Conservation (phyloP, 1,140 invertebrate species). For the Eciton burchellii region DNA sequence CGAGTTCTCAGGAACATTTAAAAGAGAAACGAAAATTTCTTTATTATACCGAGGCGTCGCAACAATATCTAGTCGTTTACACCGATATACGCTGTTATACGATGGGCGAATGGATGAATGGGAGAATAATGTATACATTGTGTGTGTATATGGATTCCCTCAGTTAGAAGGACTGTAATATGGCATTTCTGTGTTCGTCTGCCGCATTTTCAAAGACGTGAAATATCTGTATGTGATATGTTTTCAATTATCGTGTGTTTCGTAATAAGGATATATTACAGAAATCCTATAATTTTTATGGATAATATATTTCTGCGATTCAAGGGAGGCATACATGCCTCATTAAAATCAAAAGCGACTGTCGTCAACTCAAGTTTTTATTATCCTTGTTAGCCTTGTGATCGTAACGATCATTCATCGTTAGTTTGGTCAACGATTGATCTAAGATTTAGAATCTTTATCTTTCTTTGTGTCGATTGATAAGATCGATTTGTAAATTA, state of each 20-base stretch:
- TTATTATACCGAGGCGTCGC: slow-evolving; percentile 58
- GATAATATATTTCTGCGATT: slow-evolving; percentile 63
- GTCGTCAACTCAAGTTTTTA: slow-evolving; percentile 12
- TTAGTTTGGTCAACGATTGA: slow-evolving; percentile 1
- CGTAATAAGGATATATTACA: slow-evolving; percentile 52
- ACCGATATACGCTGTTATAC: slow-evolving; percentile 58
- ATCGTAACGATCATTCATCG: slow-evolving; percentile 2
- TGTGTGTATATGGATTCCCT: no score
- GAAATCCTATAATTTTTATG: slow-evolving; percentile 60
- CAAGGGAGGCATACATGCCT: slow-evolving; percentile 3
- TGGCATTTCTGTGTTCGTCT: slow-evolving; percentile 41
- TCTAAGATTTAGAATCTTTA: slow-evolving; percentile 5
- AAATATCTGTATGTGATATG: slow-evolving; percentile 63
- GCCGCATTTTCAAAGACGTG: slow-evolving; percentile 2
- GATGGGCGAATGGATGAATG: slow-evolving; percentile 6
- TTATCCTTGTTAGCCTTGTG: slow-evolving; percentile 19
- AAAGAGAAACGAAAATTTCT: slow-evolving; percentile 56
- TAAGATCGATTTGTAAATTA: slow-evolving; percentile 57
- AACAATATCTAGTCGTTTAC: slow-evolving; percentile 73
- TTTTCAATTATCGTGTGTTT: slow-evolving; percentile 68
- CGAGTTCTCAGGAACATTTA: slow-evolving; percentile 65
- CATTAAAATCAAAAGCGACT: slow-evolving; percentile 39
- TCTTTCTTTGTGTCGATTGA: slow-evolving; percentile 36
- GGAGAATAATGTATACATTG: slow-evolving; percentile 50
- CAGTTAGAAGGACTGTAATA: slow-evolving; percentile 42